These are phyloP conservation scores for Sminthopsis crassicaudata DNA, from an alignment of 2,113 vertebrate species.

Conservation along the genomic window DNA sequence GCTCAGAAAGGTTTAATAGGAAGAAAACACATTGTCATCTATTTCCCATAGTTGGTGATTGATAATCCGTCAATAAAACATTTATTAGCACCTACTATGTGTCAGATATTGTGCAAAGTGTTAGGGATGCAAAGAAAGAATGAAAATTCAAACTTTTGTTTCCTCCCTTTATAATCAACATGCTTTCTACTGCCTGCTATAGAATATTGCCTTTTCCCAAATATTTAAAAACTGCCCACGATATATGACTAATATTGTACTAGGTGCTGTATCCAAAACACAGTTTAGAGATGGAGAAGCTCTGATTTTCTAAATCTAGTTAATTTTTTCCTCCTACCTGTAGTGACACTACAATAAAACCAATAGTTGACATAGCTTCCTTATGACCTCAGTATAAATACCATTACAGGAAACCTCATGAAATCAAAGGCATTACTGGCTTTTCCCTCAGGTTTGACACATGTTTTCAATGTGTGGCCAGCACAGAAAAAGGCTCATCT, in stretches of 20 bases:
- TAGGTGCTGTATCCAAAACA: not conserved
- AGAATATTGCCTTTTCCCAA: not conserved
- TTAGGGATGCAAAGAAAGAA: no score
- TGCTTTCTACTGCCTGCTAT: not conserved
- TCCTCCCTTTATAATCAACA: not conserved
- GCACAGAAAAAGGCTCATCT: no score
- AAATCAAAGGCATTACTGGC: no score
- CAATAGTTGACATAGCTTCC: not conserved
- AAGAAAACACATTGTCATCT: not conserved
- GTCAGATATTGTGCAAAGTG: no score
- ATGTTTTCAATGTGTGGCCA: no score
- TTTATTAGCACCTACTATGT: no score
- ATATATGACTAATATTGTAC: slow-evolving; percentile 1
- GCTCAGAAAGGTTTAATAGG: not conserved
- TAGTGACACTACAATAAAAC: not conserved
- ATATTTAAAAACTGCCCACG: not conserved
- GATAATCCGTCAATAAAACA: not conserved
- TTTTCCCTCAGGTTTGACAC: no score
- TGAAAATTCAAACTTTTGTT: no score
- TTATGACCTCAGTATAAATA: no score
- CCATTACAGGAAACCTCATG: no score
- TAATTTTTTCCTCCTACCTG: not conserved
- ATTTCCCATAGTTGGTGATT: not conserved
- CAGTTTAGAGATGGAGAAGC: not conserved
- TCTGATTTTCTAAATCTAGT: not conserved